Base-by-base conservation (phyloP, 2,888 invertebrate species). In the Toxonevra muliebris region DNA sequence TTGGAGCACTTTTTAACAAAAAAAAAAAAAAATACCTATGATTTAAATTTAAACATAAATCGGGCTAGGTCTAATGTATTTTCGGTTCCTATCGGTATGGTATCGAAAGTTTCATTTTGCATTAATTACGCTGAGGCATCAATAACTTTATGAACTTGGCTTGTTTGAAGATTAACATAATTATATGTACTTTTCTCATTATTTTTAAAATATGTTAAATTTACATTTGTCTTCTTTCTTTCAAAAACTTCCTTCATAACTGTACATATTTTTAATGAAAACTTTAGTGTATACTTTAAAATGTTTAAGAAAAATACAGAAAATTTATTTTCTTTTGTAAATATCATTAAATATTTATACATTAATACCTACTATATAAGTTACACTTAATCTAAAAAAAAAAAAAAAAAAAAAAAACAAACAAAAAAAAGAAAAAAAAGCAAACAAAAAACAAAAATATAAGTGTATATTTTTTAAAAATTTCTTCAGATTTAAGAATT, bases 181-280 rank as follows among this genome's bases (percentile, higher is more conserved):
- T 2, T 1, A 53, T 3, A 15, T 54, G 12, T 54, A 54, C 20
- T 54, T 19, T n/a, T 54, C 15, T 54, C 13, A 19, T 12, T 55
- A 45, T 4, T 55, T 41, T 45, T 64, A 64, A 42, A 42, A 19
- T 64, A 42, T 64, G 55, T 53, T 15, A 20, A n/a, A n/a, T 55
- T 10, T 12, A 59, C 43, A 59, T 59, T n/a, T 58, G n/a, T n/a
- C n/a, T n/a, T n/a, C n/a, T n/a, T n/a, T n/a, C n/a, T n/a, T n/a
- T n/a, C n/a, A n/a, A n/a, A n/a, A n/a, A n/a, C n/a, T n/a, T n/a
- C n/a, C 19, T 20, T 40, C 43, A 60, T n/a, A 43, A 15, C 41
- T 43, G 17, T 43, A 60, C 12, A 60, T 60, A 60, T 59, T n/a
- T n/a, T 42, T 43, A 30, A 30, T 30, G 30, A 30, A 30, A 30